A percentile compares a stretch with the other conserved stretches of the same genome.
Evolutionary conservation across 2,888 invertebrate species (phyloP).

Genomic region (Chymomyza caudatula): DNA sequence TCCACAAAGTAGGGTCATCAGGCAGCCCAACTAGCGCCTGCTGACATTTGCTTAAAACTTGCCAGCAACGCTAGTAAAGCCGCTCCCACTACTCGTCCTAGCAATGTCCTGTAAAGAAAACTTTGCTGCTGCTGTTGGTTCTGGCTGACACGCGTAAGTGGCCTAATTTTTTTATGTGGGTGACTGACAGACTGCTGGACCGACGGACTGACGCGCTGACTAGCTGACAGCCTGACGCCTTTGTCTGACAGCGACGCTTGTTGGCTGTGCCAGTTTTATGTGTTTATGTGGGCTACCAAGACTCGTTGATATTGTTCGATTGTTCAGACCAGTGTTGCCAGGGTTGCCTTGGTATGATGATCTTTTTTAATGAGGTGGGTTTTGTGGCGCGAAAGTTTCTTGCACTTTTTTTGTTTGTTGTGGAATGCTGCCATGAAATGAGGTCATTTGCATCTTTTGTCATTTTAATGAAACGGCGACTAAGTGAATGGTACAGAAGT

Average conservation of each 20-base stretch:
- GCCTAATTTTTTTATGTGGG: constrained; percentile 55
- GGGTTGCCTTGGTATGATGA: constrained; percentile 40
- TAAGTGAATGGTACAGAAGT: neutral
- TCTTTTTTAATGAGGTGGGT: constrained; percentile 68
- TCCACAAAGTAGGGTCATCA: constrained; percentile 67
- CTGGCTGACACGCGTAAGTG: constrained; percentile 66
- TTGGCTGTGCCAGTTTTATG: constrained; percentile 24
- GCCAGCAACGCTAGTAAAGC: constrained; percentile 11
- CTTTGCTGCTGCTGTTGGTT: constrained; percentile 43
- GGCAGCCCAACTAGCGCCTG: constrained; percentile 43
- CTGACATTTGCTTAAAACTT: constrained; percentile 69
- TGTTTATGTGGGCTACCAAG: constrained; percentile 45
- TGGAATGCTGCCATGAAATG: constrained; percentile 47
- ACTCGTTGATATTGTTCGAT: constrained; percentile 68
- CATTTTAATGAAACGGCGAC: constrained; percentile 10
- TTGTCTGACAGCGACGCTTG: constrained; percentile 18
- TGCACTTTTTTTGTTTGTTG: constrained; percentile 30
- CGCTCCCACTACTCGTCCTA: too few species aligned
- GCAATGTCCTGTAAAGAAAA: constrained; percentile 31
- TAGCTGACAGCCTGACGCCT: constrained; percentile 15
- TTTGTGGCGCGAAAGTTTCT: constrained; percentile 58
- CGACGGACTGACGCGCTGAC: neutral
- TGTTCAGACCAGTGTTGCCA: constrained; percentile 47
- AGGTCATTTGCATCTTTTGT: constrained; percentile 57
- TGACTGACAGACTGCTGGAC: constrained; percentile 12